Evolutionary conservation across 2,888 invertebrate species (phyloP).

Genomic region (Trichogramma dendrolimi): DNA sequence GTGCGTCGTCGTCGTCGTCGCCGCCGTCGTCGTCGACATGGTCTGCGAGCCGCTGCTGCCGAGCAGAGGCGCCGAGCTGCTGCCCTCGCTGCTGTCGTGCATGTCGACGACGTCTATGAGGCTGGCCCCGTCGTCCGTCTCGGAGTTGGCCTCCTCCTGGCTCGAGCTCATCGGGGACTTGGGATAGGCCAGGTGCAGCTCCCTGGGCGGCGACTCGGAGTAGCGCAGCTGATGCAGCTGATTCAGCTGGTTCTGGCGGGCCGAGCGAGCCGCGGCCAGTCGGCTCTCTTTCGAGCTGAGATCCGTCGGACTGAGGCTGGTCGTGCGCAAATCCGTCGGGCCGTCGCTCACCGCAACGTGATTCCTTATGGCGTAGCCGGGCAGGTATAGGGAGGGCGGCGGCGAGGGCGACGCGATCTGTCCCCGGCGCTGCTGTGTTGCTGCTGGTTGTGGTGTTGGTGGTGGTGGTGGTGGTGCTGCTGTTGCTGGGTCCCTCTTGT

Average conservation of each 20-base stretch:
- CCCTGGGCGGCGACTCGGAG: constrained; percentile 17
- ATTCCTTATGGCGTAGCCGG: too few relatives aligned
- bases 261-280: constrained; percentile 26
- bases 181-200: constrained; percentile 8
- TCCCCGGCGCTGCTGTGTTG: constrained; percentile 15
- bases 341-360: not conserved
- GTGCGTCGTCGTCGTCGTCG: not conserved
- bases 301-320: constrained; percentile 28
- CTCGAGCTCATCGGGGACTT: constrained; percentile 44
- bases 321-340: constrained; percentile 26
- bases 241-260: constrained; percentile 17
- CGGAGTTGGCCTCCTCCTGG: constrained; percentile 38
- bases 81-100: constrained; percentile 30
- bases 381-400: not conserved
- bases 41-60: not conserved
- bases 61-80: not conserved
- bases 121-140: constrained; percentile 56
- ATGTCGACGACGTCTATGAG: constrained; percentile 78
- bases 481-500: constrained; percentile 39
- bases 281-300: constrained; percentile 21
- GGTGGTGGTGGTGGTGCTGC: not conserved
- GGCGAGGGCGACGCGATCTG: not conserved
- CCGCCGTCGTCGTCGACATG: too few relatives aligned
- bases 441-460: constrained; percentile 28
- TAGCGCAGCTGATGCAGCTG: constrained; percentile 4